A percentile compares a stretch with the other conserved stretches of the same genome.
Evolutionary conservation across 1,140 invertebrate species (phyloP).

Genomic region (Cyphomyrmex costatus): DNA sequence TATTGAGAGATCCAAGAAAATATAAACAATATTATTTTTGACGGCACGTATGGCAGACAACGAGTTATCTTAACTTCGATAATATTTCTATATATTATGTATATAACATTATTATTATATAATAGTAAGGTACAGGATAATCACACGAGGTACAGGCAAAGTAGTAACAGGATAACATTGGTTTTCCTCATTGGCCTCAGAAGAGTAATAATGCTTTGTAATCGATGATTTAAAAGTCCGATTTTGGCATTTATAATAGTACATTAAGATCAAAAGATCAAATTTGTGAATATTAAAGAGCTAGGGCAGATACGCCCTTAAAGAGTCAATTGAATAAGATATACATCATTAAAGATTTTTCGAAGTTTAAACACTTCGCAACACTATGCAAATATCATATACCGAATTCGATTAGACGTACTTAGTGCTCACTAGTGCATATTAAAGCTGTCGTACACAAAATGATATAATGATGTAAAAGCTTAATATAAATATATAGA

Average conservation of each 20-base stretch:
- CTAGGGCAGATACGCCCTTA: neutral
- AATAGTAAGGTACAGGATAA: constrained; percentile 81
- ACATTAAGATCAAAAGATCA: constrained; percentile 58
- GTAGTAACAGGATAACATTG: constrained; percentile 39
- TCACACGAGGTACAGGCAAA: constrained; percentile 75
- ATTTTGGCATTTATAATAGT: constrained; percentile 43
- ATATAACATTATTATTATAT: constrained; percentile 56
- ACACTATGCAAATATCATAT: neutral
- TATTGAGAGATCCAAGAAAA: neutral
- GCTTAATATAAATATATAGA: too few species aligned
- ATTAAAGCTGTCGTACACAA: too few species aligned
- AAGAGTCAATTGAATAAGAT: constrained; percentile 43
- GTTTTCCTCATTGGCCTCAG: constrained; percentile 75
- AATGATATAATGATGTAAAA: too few species aligned
- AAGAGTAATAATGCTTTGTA: constrained; percentile 35
- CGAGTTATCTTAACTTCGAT: constrained; percentile 26
- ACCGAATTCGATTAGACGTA: neutral
- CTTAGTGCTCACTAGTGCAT: too few species aligned
- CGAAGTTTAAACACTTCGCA: constrained; percentile 11
- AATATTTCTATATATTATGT: constrained; percentile 55
- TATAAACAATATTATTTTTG: neutral
- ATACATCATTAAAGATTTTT: neutral
- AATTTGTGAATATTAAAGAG: constrained; percentile 58
- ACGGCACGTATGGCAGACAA: constrained; percentile 48
- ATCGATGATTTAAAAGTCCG: constrained; percentile 21